Evolutionary conservation across 2,888 invertebrate genomes (phyloP).

Genomic region (Tachystola acroxantha): DNA sequence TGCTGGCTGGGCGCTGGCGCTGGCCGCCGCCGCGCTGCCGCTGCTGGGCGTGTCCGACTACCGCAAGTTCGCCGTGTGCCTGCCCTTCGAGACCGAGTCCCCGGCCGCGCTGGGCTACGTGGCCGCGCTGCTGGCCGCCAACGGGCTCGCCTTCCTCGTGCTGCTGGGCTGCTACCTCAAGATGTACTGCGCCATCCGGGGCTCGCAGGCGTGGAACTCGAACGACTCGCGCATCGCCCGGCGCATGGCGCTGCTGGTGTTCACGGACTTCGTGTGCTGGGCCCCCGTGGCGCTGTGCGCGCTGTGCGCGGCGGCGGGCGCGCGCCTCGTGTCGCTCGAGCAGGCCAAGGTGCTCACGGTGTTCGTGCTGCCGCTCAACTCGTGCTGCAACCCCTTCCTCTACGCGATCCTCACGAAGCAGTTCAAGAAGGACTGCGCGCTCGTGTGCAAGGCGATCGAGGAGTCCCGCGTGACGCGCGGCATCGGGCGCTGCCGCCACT

Average conservation of each 20-base stretch:
- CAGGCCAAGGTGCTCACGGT: constrained; percentile 98
- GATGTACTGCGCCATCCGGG: constrained; percentile 98
- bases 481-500: constrained; percentile 91
- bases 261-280: constrained; percentile 99
- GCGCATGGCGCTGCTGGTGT: constrained; percentile 96
- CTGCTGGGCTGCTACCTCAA: constrained; percentile 97
- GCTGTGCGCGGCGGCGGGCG: constrained; percentile 94
- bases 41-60: constrained; percentile 96
- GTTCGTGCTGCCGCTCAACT: constrained; percentile 96
- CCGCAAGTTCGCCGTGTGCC: constrained; percentile 96
- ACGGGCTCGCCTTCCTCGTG: constrained; percentile 95
- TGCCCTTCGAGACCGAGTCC: constrained; percentile 94
- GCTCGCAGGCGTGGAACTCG: constrained; percentile 97
- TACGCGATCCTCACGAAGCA: constrained; percentile 99
- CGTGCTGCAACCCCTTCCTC: constrained; percentile 98
- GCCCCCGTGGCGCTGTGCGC: constrained; percentile 98
- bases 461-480: constrained; percentile 94
- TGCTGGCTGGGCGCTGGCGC: constrained; percentile 94
- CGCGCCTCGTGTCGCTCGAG: constrained; percentile 93
- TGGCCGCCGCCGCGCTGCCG: constrained; percentile 92
- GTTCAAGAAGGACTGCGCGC: constrained; percentile 97
- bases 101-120: constrained; percentile 91
- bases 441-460: constrained; percentile 97
- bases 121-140: constrained; percentile 92
- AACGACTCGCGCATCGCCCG: constrained; percentile 98